phyloP scores from a whole-genome alignment of 2,113 vertebrate genomes.

The Hystrix brachyura region DNA sequence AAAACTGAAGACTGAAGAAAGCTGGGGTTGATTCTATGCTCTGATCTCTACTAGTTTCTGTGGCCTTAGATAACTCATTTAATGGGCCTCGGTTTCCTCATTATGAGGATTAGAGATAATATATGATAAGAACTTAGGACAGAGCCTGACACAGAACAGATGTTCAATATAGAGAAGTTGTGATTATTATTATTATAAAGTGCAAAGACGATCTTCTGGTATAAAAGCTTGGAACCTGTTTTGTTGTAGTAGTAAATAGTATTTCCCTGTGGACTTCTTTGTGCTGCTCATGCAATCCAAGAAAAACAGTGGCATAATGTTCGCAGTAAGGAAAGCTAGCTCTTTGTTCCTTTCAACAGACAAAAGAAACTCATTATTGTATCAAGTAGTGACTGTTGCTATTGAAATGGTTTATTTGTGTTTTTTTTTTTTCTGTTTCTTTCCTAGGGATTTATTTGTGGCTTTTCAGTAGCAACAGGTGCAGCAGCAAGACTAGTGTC shows the following conservation, averaged over 20 bases:
- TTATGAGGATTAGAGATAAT: slow-evolving; percentile 35
- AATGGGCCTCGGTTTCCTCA: slow-evolving; percentile 58
- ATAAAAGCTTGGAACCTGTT: slow-evolving; percentile 64
- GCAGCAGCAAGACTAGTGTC: slow-evolving; percentile 95
- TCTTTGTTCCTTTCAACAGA: slow-evolving; percentile 70
- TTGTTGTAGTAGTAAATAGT: slow-evolving; percentile 72
- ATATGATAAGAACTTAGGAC: slow-evolving; percentile 35
- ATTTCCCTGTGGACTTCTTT: slow-evolving; percentile 67
- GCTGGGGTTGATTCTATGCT: not conserved
- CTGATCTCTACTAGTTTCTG: not conserved
- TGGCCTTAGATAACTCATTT: slow-evolving; percentile 2
- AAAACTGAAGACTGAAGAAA: slow-evolving; percentile 22
- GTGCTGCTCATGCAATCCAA: slow-evolving; percentile 63
- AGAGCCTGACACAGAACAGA: slow-evolving; percentile 37
- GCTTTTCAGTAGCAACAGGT: slow-evolving; percentile 96
- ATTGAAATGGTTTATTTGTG: slow-evolving; percentile 83
- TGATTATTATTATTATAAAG: slow-evolving; percentile 57
- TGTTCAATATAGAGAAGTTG: slow-evolving; percentile 30
- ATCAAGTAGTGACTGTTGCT: slow-evolving; percentile 81
- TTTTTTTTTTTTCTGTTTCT: slow-evolving; percentile 79
- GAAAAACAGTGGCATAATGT: slow-evolving; percentile 73
- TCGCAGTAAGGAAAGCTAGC: slow-evolving; percentile 74
- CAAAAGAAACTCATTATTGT: slow-evolving; percentile 77
- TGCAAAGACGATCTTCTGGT: not conserved
- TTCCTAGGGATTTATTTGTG: slow-evolving; percentile 96